Base-by-base conservation (phyloP, 2,888 invertebrate genomes). In the Steinernema scapterisci region DNA sequence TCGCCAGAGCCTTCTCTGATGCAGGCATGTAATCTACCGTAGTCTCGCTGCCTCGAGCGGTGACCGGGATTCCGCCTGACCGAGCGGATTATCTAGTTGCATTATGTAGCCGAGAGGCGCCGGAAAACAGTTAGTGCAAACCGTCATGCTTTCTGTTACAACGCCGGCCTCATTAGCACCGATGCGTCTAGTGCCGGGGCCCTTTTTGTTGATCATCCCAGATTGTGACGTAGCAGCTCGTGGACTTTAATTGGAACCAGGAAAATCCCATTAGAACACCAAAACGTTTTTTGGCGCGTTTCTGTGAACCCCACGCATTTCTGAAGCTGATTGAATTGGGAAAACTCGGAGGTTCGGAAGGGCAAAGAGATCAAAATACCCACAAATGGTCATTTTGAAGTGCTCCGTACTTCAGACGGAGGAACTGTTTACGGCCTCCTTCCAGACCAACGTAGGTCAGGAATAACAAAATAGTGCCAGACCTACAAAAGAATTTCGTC, bases 11-110 rank as follows among this genome's bases (percentile, higher is more conserved):
- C 38, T 38, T 38, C 9, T n/a, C n/a, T n/a, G n/a, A n/a, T 38
- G 38, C 38, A 38, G 3, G 9, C 38, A 38, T 9, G 9, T 38
- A 38, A 38, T 38, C 54, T 63, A 63, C 63, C 21, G 63, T 63
- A 63, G 31, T 16, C 48, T 5, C 3, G 16, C 48, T 83, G 82
- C 70, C 87, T 87, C 75, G 87, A 87, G n/a, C n/a, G n/a, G n/a
- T 72, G 84, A 84, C 31, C 85, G 27, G 31, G 23, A 3, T 63
- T 63, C 63, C 63, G 63, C 63, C 31, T 63, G 63, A 16, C 31
- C 63, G 63, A 63, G 27, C 31, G 31, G 31, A 63, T 63, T 63
- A 63, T 63, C 63, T 27, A 9, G 63, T 63, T 63, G 63, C 63
- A 63, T 63, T 63, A 63, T 63, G 63, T 63, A 38, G 63, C 19